Percentiles rank a stretch among this genome's conserved stretches.
phyloP scores from a whole-genome alignment of 2,888 invertebrate species.

The Polyploca ridens region DNA sequence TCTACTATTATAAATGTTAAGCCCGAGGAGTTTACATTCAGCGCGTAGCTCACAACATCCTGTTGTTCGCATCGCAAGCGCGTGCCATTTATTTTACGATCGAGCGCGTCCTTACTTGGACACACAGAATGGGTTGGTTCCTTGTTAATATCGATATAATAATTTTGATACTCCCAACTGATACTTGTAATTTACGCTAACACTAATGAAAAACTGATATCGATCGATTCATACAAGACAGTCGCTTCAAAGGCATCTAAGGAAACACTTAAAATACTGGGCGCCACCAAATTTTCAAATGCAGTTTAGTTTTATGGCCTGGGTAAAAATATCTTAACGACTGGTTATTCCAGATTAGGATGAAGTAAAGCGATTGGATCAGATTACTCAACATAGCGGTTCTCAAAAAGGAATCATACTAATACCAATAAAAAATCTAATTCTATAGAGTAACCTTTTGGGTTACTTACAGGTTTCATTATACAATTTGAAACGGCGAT shows the following conservation, averaged over 20 bases:
- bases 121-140: constrained; percentile 35
- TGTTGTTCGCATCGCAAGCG: constrained; percentile 62
- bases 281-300: background rate
- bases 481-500: background rate
- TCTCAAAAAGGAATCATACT: too few species aligned
- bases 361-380: background rate
- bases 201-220: background rate
- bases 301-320: background rate
- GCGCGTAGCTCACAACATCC: constrained; percentile 61
- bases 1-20: constrained; percentile 55
- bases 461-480: background rate
- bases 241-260: background rate
- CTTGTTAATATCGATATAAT: constrained; percentile 32
- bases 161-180: background rate
- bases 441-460: too few species aligned
- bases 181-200: background rate
- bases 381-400: background rate
- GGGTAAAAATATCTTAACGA: background rate
- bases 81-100: constrained; percentile 66
- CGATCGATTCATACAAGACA: background rate
- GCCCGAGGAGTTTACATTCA: constrained; percentile 61
- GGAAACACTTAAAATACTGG: background rate
- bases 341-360: background rate
- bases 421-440: too few species aligned
- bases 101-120: constrained; percentile 37